Conservation (phyloP, 2,113 vertebrate species). For the Tursiops truncatus region DNA sequence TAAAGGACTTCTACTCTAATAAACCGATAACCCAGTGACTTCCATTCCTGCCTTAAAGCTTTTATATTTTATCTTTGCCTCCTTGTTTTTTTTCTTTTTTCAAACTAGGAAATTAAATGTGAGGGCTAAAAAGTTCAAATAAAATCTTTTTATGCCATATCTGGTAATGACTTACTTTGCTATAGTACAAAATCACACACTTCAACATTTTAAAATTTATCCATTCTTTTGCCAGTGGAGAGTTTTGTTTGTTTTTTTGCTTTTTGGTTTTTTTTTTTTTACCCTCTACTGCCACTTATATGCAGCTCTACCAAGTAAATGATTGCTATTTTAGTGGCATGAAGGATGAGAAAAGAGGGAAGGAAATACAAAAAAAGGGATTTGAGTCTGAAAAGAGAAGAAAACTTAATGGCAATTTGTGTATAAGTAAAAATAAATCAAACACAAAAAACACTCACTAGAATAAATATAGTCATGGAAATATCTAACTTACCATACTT, state of each 20-base stretch:
- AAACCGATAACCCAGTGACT: neutral
- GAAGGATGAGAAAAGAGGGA: neutral
- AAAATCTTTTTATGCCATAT: constrained; percentile 30
- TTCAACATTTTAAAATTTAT: neutral
- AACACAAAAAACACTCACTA: neutral
- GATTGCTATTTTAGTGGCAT: neutral
- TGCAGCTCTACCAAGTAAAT: neutral
- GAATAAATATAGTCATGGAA: neutral
- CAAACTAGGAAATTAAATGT: constrained; percentile 62
- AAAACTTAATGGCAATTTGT: neutral
- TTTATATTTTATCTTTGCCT: constrained; percentile 48
- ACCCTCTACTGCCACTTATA: neutral
- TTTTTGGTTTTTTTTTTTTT: neutral
- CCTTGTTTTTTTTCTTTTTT: neutral
- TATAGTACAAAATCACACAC: constrained; percentile 41
- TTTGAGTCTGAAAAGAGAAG: fast-evolving
- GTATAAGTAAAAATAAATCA: neutral
- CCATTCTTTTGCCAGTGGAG: neutral
- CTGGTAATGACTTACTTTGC: constrained; percentile 8
- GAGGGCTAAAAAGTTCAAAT: constrained; percentile 49
- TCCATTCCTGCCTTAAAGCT: constrained; percentile 30
- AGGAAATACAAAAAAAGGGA: neutral
- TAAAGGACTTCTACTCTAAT: neutral
- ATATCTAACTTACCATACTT: neutral
- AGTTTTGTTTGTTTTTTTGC: neutral